Evolutionary conservation across 2,888 invertebrate species (phyloP).

Genomic region (Halocaridina rubra): DNA sequence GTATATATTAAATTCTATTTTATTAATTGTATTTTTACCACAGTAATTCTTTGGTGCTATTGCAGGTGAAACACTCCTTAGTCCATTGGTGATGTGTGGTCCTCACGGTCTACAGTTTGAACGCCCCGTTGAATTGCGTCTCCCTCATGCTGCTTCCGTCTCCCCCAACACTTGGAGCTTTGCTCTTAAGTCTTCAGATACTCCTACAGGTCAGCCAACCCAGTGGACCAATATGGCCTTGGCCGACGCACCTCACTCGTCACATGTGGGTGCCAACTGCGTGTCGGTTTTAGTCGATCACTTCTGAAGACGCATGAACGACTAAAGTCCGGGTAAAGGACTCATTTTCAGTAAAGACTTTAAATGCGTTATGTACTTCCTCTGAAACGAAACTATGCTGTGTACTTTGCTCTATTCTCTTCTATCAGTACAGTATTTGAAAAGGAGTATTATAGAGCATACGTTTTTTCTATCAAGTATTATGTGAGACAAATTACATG

Average conservation of each 20-base stretch:
- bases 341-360: too few relatives aligned
- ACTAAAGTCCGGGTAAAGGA: not conserved
- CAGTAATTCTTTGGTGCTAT: conserved; percentile 36
- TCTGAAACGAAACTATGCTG: too few relatives aligned
- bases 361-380: too few relatives aligned
- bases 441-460: too few relatives aligned
- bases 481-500: too few relatives aligned
- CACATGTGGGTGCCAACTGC: conserved; percentile 82
- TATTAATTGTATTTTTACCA: too few relatives aligned
- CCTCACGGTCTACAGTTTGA: conserved; percentile 91
- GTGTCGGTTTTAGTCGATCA: conserved; percentile 93
- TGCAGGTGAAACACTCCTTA: conserved; percentile 92
- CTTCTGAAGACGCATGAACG: conserved; percentile 67
- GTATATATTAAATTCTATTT: too few relatives aligned
- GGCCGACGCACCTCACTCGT: conserved; percentile 79
- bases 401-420: too few relatives aligned
- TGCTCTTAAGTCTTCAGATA: conserved; percentile 69
- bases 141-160: conserved; percentile 77
- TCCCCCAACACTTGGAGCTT: conserved; percentile 71
- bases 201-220: conserved; percentile 68
- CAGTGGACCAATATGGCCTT: conserved; percentile 86
- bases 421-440: too few relatives aligned
- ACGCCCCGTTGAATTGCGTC: conserved; percentile 88
- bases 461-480: too few relatives aligned
- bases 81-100: conserved; percentile 96